These are phyloP conservation scores for Lophotriccus pileatus DNA, from an alignment of 2,797 vertebrate species.

Conservation along the genomic window DNA sequence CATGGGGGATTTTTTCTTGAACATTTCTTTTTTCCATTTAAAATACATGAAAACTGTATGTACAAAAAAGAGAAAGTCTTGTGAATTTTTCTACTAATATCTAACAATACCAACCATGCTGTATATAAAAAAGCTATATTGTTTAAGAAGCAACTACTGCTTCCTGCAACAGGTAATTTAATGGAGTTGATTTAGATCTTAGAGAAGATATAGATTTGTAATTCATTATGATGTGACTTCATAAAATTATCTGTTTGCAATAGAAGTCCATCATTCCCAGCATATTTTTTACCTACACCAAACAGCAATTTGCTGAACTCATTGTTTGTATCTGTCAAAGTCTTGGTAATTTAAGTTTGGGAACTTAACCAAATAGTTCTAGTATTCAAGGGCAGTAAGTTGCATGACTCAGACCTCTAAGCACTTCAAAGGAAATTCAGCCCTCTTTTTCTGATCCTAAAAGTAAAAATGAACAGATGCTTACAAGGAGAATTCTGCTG, in stretches of 20 bases:
- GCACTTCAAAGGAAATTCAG: neutral
- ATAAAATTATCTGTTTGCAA: neutral
- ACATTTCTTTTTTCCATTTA: neutral
- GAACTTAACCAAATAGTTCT: neutral
- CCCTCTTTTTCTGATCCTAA: neutral
- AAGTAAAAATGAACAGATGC: neutral
- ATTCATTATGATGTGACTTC: neutral
- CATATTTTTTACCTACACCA: neutral
- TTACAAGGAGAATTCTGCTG: neutral
- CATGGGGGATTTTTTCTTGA: rapidly evolving
- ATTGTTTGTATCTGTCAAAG: neutral
- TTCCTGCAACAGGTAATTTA: neutral
- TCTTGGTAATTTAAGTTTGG: neutral
- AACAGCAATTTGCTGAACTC: neutral
- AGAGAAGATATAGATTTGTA: neutral
- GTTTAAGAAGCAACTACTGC: neutral
- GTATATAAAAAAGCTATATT: neutral
- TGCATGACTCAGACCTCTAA: neutral
- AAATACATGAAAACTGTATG: neutral
- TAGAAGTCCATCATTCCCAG: neutral
- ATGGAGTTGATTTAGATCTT: neutral
- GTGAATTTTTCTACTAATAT: neutral
- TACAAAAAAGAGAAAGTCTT: neutral
- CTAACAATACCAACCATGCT: neutral
- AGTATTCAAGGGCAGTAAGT: neutral